phyloP scores from a whole-genome alignment of 92 coral and sea anemone species.

The Hydrozoanthus gracilis region DNA sequence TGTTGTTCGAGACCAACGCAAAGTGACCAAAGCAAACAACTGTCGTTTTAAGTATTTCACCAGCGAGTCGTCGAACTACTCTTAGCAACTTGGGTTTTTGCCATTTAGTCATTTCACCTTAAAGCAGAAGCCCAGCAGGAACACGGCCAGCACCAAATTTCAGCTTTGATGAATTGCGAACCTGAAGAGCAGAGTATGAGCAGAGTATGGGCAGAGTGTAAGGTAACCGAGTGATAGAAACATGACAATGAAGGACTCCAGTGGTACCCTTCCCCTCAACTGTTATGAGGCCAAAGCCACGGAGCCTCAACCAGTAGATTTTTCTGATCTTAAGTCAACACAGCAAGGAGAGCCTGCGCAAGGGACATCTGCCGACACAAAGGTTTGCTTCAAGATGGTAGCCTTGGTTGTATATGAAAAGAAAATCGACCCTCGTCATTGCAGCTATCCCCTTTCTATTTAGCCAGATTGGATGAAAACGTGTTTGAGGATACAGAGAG shows the following conservation, averaged over 20 bases:
- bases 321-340: not conserved
- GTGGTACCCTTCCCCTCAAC: conserved; percentile 36
- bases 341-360: not conserved
- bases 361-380: conserved; percentile 15
- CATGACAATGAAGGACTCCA: conserved; percentile 32
- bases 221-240: conserved; percentile 30
- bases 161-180: conserved; percentile 38
- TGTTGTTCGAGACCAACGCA: conserved; percentile 27
- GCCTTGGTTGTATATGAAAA: conserved; percentile 29
- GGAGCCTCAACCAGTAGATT: not conserved
- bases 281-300: conserved; percentile 12
- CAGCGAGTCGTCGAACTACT: conserved; percentile 42
- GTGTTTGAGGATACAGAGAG: conserved; percentile 9
- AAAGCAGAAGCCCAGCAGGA: conserved; percentile 39
- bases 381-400: conserved; percentile 1
- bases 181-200: conserved; percentile 47
- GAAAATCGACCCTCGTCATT: conserved; percentile 16
- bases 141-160: conserved; percentile 35
- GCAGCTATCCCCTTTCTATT: conserved; percentile 45
- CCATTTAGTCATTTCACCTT: conserved; percentile 38
- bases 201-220: conserved; percentile 56
- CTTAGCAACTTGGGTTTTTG: conserved; percentile 29
- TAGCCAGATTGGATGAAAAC: conserved; percentile 26
- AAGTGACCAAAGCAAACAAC: conserved; percentile 35
- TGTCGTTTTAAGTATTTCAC: conserved; percentile 37